Base-by-base conservation (phyloP, 2,888 invertebrate species). In the Archaeoteleia sp. region DNA sequence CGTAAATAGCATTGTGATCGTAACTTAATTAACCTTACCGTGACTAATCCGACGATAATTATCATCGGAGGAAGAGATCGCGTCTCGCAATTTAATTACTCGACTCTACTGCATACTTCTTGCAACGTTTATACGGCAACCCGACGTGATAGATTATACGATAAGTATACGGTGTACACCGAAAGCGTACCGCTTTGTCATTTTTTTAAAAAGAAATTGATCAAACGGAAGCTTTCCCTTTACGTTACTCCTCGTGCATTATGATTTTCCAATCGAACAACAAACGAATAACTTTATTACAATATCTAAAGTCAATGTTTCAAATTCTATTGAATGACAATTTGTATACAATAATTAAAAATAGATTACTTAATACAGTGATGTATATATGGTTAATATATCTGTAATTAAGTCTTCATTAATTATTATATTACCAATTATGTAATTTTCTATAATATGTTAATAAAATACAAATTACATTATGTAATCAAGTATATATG, bases 51-150 rank as follows among this genome's bases (percentile, higher is more conserved):
- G 43, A 43, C 15, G 17, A 55, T 63, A 63, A 63, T 61, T 61
- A 61, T 63, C 63, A 43, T 30, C 48, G 39, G 15, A 34, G 62
- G 48, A 35, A 62, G 54, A 49, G 55, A 42, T 63, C 63, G 55
- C 63, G 49, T 49, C 55, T 49, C 49, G 63, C 63, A 55, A 63
- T 63, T 63, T 63, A 63, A 63, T 63, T 63, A 63, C 63, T 40
- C 55, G 27, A 53, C 27, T 53, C 27, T 34, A 9, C 35, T 55
- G 40, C 51, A 63, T 57, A 65, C 55, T 63, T 63, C 55, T 55
- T 25, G 55, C 40, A n/a, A 9, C 42, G 51, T 43, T 32, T 61
- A 39, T 53, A 27, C 43, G 29, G 14, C 48, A 17, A 46, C 48
- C 40, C 54, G 25, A 45, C 60, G 40, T 35, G 54, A 54, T 62